Evolutionary conservation across 2,888 invertebrate species (phyloP).

Genomic region (Diarsia dahlii): DNA sequence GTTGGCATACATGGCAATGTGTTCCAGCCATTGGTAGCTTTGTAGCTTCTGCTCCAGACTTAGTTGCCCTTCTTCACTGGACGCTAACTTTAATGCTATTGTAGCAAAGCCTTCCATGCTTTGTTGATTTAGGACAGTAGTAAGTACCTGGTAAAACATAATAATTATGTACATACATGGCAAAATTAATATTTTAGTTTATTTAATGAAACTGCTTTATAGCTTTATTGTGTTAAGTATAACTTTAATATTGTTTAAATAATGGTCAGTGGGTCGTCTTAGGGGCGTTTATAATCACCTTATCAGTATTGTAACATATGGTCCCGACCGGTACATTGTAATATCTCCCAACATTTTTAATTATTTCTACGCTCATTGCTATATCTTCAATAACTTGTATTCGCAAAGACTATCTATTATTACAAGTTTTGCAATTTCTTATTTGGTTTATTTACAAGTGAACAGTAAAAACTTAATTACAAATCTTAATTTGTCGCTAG

Average conservation of each 20-base stretch:
- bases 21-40: conserved; percentile 93
- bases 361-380: conserved; percentile 80
- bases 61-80: conserved; percentile 81
- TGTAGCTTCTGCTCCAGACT: conserved; percentile 84
- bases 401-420: no score
- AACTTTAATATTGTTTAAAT: not conserved
- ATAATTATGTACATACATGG: not conserved
- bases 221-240: not conserved
- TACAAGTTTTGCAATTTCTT: not conserved
- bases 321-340: conserved; percentile 88
- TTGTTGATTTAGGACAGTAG: conserved; percentile 83
- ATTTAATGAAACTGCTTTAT: not conserved
- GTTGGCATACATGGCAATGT: conserved; percentile 90
- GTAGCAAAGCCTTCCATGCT: conserved; percentile 89
- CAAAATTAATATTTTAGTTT: not conserved
- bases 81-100: conserved; percentile 86
- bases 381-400: not conserved
- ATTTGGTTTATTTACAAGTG: not conserved
- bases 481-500: no score
- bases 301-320: conserved; percentile 89
- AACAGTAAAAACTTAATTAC: no score
- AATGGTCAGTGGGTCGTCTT: no score
- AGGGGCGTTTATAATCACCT: conserved; percentile 79
- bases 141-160: conserved; percentile 85
- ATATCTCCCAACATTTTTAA: conserved; percentile 90